phyloP scores from a whole-genome alignment of 1,140 invertebrate genomes.

The Cyphomyrmex costatus region DNA sequence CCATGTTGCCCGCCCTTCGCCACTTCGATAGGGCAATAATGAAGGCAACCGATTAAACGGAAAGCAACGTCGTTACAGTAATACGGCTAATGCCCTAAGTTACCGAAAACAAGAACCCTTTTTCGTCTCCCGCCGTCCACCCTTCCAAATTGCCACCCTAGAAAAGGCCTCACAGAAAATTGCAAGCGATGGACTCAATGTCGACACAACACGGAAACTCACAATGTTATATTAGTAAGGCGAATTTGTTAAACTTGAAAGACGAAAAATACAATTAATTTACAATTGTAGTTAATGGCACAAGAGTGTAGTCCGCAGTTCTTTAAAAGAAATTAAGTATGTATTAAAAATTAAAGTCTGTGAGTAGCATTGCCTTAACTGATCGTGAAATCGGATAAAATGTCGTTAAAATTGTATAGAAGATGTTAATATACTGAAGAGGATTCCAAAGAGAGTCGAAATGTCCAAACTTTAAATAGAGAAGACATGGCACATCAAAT shows the following conservation, averaged over 20 bases:
- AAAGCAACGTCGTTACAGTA: constrained; percentile 64
- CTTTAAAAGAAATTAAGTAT: too few species aligned
- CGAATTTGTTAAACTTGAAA: background rate
- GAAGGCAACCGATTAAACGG: constrained; percentile 53
- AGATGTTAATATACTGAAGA: too few species aligned
- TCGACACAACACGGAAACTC: background rate
- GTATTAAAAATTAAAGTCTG: too few species aligned
- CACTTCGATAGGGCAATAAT: constrained; percentile 65
- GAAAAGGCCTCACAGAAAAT: constrained; percentile 29
- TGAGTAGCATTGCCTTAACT: too few species aligned
- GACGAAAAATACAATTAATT: background rate
- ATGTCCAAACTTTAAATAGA: too few species aligned
- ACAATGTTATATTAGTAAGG: constrained; percentile 7
- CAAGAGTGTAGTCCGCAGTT: too few species aligned
- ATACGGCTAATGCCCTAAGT: constrained; percentile 53
- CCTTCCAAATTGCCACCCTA: constrained; percentile 1
- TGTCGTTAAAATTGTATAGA: too few species aligned
- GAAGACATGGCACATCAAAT: too few species aligned
- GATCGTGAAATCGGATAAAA: too few species aligned
- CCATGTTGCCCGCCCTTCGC: constrained; percentile 25
- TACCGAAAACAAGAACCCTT: constrained; percentile 63
- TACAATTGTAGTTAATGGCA: too few species aligned
- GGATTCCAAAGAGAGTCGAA: too few species aligned
- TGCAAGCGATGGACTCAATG: background rate
- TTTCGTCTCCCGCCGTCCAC: background rate